A percentile compares a stretch with the other conserved stretches of the same genome.
These are phyloP conservation scores for Xestia rhomboidea DNA, from an alignment of 2,888 invertebrate genomes.

Conservation along the genomic window DNA sequence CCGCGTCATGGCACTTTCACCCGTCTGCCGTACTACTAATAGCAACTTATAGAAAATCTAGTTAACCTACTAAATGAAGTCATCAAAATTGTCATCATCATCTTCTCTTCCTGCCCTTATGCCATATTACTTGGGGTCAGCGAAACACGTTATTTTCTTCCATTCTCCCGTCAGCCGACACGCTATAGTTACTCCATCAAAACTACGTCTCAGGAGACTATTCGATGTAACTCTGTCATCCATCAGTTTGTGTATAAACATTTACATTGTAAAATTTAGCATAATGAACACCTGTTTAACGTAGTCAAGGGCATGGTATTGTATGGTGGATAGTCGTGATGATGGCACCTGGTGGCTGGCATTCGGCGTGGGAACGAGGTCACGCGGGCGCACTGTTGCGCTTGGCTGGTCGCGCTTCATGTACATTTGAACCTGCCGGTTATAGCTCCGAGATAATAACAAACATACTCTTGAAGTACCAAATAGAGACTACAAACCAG, in stretches of 20 bases:
- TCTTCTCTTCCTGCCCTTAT: not conserved
- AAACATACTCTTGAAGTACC: constrained; percentile 48
- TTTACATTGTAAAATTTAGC: constrained; percentile 49
- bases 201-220: constrained; percentile 2
- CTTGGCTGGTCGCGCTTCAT: constrained; percentile 79
- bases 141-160: not conserved
- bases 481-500: constrained; percentile 7
- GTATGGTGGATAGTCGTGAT: constrained; percentile 78
- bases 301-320: constrained; percentile 75
- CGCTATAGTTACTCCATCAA: not conserved
- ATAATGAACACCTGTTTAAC: constrained; percentile 65
- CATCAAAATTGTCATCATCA: constrained; percentile 34
- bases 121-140: not conserved
- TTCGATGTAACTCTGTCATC: constrained; percentile 35
- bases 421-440: constrained; percentile 66
- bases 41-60: constrained; percentile 54
- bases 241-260: constrained; percentile 34
- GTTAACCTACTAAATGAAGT: constrained; percentile 55
- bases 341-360: constrained; percentile 71
- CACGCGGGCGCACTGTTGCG: constrained; percentile 86
- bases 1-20: constrained; percentile 83
- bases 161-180: not conserved
- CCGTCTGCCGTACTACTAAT: constrained; percentile 66
- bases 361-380: constrained; percentile 87
- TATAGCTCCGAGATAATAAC: constrained; percentile 52